phyloP scores from a whole-genome alignment of 2,888 invertebrate genomes.

The Amaurobius ferox region DNA sequence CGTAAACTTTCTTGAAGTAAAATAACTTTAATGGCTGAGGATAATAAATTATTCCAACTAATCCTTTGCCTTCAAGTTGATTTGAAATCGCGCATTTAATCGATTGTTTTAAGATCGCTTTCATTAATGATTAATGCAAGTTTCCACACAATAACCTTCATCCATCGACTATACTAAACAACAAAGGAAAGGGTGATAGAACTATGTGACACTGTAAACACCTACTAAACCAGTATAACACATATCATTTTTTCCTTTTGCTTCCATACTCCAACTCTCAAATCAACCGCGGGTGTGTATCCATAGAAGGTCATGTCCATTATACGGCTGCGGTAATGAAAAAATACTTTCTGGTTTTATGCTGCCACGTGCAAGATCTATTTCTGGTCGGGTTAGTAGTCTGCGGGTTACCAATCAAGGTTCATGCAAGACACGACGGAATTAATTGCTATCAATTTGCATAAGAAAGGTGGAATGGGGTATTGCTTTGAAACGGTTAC shows the following conservation, averaged over 20 bases:
- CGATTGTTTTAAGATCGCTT: no score
- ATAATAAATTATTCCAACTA: no score
- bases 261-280: neutral
- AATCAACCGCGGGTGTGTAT: neutral
- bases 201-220: constrained; percentile 8
- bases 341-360: neutral
- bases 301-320: constrained; percentile 16
- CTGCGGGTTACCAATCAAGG: constrained; percentile 3
- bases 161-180: neutral
- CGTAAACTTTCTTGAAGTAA: no score
- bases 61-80: no score
- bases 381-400: neutral
- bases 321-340: constrained; percentile 10
- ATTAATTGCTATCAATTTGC: constrained; percentile 3
- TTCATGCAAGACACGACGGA: neutral
- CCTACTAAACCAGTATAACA: constrained; percentile 13
- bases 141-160: no score
- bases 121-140: no score
- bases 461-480: constrained; percentile 12
- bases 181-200: constrained; percentile 8
- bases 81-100: no score
- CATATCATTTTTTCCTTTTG: neutral
- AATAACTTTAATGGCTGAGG: no score
- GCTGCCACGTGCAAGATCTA: constrained; percentile 4
- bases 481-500: neutral